Evolutionary conservation across 2,888 invertebrate species (phyloP).

Genomic region (Thymelicus acteon): DNA sequence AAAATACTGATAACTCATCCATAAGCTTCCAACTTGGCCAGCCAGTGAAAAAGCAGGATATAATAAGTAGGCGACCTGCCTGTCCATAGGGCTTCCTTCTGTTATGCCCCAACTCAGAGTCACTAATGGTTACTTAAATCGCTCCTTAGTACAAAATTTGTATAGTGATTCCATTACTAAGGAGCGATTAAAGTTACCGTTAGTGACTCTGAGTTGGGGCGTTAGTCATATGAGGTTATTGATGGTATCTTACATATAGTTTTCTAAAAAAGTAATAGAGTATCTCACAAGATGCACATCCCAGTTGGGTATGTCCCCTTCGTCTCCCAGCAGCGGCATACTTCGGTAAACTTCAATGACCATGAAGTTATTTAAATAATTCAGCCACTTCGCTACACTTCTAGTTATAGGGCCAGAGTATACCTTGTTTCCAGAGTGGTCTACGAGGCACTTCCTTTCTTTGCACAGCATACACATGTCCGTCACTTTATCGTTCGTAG

Average conservation of each 20-base stretch:
- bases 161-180: too few relatives aligned
- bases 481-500: background rate
- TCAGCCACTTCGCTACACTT: conserved; percentile 52
- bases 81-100: too few relatives aligned
- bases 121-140: too few relatives aligned
- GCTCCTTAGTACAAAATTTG: too few relatives aligned
- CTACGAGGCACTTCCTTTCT: background rate
- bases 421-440: conserved; percentile 38
- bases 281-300: conserved; percentile 67
- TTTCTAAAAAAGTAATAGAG: conserved; percentile 57
- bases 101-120: too few relatives aligned
- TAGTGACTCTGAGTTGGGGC: too few relatives aligned
- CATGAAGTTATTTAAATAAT: conserved; percentile 53
- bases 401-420: conserved; percentile 54
- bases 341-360: conserved; percentile 69
- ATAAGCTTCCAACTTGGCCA: too few relatives aligned
- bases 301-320: conserved; percentile 66
- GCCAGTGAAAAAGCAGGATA: too few relatives aligned
- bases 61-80: too few relatives aligned
- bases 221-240: background rate
- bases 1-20: too few relatives aligned
- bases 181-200: too few relatives aligned
- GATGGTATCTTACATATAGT: background rate
- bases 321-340: conserved; percentile 74
- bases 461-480: background rate